These are phyloP conservation scores for Allygus modestus DNA, from an alignment of 2,888 invertebrate genomes.

Conservation along the genomic window DNA sequence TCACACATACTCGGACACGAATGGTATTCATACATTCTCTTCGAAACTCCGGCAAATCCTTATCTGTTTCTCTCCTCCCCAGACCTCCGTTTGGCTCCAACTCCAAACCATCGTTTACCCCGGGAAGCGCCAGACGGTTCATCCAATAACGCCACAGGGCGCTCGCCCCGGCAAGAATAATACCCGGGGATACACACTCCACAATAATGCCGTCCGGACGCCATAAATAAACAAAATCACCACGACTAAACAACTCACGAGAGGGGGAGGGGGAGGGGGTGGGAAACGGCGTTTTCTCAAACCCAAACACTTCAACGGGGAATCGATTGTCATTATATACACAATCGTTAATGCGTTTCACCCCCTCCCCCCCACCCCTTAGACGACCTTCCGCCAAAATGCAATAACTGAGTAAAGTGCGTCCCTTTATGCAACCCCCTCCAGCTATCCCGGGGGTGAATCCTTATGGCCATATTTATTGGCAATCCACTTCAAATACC, in stretches of 20 bases:
- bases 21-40: too few relatives aligned
- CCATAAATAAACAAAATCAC: conserved; percentile 49
- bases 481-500: conserved; percentile 40
- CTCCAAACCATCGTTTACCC: too few relatives aligned
- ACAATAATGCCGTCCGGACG: neutral
- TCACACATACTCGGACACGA: too few relatives aligned
- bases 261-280: neutral
- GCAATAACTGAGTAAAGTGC: conserved; percentile 38
- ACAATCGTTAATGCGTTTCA: conserved; percentile 47
- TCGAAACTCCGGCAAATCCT: too few relatives aligned
- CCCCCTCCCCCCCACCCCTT: neutral
- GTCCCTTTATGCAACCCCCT: conserved; percentile 8
- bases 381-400: conserved; percentile 10
- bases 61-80: too few relatives aligned
- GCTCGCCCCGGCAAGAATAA: conserved; percentile 8
- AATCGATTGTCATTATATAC: conserved; percentile 50
- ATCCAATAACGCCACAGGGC: neutral
- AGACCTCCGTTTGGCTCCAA: too few relatives aligned
- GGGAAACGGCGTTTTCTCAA: neutral
- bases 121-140: neutral
- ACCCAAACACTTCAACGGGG: neutral
- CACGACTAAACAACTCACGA: conserved; percentile 17
- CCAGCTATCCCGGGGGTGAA: neutral
- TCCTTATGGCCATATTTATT: conserved; percentile 43
- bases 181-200: conserved; percentile 12